These are phyloP conservation scores for Otus sunia DNA, from an alignment of 2,113 vertebrate genomes.

Conservation along the genomic window DNA sequence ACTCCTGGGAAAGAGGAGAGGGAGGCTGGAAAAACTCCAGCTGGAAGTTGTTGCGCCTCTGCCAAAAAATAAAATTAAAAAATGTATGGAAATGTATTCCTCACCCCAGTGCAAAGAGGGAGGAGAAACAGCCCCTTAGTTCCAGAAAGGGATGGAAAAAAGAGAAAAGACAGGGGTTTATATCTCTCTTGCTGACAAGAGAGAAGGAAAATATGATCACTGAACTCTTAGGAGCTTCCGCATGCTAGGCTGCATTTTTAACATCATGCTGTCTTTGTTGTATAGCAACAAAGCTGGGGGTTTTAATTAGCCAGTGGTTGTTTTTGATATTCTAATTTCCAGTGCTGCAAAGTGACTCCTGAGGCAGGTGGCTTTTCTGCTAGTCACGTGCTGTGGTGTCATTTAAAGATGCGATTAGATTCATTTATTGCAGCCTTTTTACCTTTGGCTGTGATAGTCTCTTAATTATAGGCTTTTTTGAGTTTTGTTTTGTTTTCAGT, in stretches of 20 bases:
- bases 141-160: background rate
- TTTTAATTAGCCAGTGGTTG: slow-evolving; percentile 13
- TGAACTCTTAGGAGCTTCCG: background rate
- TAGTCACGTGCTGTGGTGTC: background rate
- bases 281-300: background rate
- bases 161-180: background rate
- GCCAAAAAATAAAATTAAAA: background rate
- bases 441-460: background rate
- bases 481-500: background rate
- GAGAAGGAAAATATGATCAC: background rate
- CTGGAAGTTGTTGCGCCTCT: background rate
- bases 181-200: background rate
- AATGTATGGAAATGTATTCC: background rate
- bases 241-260: background rate
- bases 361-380: background rate
- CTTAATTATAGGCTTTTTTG: background rate
- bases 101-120: background rate
- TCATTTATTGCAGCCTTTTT: background rate
- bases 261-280: background rate
- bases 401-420: background rate
- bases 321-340: slow-evolving; percentile 8
- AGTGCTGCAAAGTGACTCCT: background rate
- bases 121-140: background rate
- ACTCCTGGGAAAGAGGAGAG: background rate
- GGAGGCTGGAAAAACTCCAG: slow-evolving; percentile 7